Conservation (phyloP, 1,140 invertebrate genomes). For the Phortica variegata region DNA sequence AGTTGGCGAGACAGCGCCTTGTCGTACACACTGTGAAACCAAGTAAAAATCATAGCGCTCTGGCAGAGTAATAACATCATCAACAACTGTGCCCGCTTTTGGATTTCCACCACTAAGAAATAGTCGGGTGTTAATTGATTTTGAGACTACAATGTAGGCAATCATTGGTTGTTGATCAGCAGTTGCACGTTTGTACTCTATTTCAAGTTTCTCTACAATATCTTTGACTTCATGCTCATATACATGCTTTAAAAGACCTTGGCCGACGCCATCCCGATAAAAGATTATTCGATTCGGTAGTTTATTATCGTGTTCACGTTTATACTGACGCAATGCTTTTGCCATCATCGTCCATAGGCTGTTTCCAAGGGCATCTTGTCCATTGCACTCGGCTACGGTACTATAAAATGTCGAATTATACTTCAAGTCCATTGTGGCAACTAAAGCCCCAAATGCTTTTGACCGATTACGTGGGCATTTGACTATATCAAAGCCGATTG, state of each 20-base stretch:
- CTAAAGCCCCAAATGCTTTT: constrained; percentile 71
- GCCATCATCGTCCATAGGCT: constrained; percentile 63
- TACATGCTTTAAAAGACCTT: constrained; percentile 75
- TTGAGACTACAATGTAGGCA: constrained; percentile 72
- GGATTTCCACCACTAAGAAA: constrained; percentile 62
- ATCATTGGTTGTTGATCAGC: constrained; percentile 50
- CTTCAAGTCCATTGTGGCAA: constrained; percentile 70
- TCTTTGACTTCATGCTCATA: constrained; percentile 26
- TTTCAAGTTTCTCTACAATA: constrained; percentile 59
- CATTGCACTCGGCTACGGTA: constrained; percentile 23
- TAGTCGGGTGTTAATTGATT: constrained; percentile 70
- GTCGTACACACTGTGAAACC: constrained; percentile 71
- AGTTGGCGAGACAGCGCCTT: constrained; percentile 79
- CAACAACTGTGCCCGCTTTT: constrained; percentile 78
- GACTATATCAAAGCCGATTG: constrained; percentile 83
- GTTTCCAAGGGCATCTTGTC: constrained; percentile 73
- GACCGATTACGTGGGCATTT: constrained; percentile 68
- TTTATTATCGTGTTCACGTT: constrained; percentile 23
- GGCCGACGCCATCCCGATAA: constrained; percentile 79
- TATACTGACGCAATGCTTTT: constrained; percentile 61
- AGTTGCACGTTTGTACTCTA: constrained; percentile 57
- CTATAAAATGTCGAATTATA: constrained; percentile 59
- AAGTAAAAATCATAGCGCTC: constrained; percentile 81
- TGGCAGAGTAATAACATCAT: constrained; percentile 77
- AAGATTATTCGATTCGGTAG: constrained; percentile 65